phyloP scores from a whole-genome alignment of 2,888 invertebrate genomes.

The Furcula furcula region DNA sequence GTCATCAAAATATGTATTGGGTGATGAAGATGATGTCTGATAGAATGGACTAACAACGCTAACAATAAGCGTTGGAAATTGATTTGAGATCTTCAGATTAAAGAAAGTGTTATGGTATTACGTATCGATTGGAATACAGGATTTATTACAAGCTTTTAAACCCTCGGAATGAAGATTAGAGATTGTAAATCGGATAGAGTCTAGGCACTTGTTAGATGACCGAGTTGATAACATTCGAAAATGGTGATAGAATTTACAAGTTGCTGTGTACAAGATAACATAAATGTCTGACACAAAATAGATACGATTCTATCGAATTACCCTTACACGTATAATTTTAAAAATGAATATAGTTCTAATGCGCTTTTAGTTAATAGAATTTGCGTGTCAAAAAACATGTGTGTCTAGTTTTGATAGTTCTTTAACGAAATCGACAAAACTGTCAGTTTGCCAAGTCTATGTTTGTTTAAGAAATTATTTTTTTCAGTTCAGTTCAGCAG shows the following conservation, averaged over 20 bases:
- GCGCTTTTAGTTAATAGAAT: too few species aligned
- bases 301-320: too few species aligned
- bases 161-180: constrained; percentile 17
- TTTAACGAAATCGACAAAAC: too few species aligned
- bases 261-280: neutral
- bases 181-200: constrained; percentile 10
- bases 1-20: constrained; percentile 53
- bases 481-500: too few species aligned
- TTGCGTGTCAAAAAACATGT: too few species aligned
- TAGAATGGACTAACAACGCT: constrained; percentile 48
- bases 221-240: neutral
- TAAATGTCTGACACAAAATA: too few species aligned
- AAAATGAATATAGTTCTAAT: too few species aligned
- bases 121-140: constrained; percentile 42
- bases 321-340: too few species aligned
- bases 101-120: constrained; percentile 36
- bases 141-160: constrained; percentile 34
- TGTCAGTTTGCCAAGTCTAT: too few species aligned
- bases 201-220: neutral
- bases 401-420: too few species aligned
- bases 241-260: neutral
- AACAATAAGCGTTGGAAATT: constrained; percentile 56
- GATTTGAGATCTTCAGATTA: constrained; percentile 54
- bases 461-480: too few species aligned
- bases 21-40: constrained; percentile 52